These are phyloP conservation scores for Capitella teleta DNA, from an alignment of 1,140 invertebrate species.

Conservation along the genomic window DNA sequence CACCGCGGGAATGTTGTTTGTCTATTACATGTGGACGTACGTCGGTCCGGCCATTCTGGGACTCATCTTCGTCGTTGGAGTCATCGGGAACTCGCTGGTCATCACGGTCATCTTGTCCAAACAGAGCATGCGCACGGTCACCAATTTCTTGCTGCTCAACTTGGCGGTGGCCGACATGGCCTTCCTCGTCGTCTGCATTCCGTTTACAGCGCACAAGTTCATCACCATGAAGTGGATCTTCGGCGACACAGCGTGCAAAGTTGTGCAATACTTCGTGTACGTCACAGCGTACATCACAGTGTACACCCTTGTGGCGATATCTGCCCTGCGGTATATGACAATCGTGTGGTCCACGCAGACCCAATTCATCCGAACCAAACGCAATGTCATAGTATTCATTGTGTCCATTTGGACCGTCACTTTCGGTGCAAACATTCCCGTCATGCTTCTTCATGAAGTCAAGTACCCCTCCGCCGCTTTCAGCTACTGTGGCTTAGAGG, in stretches of 20 bases:
- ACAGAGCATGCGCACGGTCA: slow-evolving; percentile 7
- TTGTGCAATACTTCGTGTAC: slow-evolving; percentile 16
- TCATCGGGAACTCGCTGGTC: slow-evolving; percentile 6
- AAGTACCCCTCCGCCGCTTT: slow-evolving; percentile 57
- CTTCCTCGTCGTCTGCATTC: slow-evolving; percentile 9
- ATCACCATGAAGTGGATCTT: slow-evolving; percentile 1
- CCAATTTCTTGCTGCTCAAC: slow-evolving; percentile 11
- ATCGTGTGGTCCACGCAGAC: slow-evolving; percentile 13
- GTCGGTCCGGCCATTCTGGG: not conserved
- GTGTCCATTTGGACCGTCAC: slow-evolving; percentile 3
- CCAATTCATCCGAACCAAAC: not conserved
- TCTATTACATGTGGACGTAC: not conserved
- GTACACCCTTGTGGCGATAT: slow-evolving; percentile 84
- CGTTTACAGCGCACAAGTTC: slow-evolving; percentile 11
- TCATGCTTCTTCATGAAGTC: slow-evolving; percentile 44
- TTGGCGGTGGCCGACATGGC: slow-evolving; percentile 8
- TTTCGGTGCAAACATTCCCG: slow-evolving; percentile 54
- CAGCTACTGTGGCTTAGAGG: slow-evolving; percentile 45
- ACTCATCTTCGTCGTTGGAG: not conserved
- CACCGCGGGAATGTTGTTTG: too few relatives aligned
- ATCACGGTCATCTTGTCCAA: slow-evolving; percentile 8
- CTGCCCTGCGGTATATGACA: slow-evolving; percentile 27
- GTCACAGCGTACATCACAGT: slow-evolving; percentile 82
- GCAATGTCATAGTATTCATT: slow-evolving; percentile 1
- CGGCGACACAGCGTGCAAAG: slow-evolving; percentile 9